Evolutionary conservation across 2,113 vertebrate genomes (phyloP).

Genomic region (Nycticryphes semicollaris): DNA sequence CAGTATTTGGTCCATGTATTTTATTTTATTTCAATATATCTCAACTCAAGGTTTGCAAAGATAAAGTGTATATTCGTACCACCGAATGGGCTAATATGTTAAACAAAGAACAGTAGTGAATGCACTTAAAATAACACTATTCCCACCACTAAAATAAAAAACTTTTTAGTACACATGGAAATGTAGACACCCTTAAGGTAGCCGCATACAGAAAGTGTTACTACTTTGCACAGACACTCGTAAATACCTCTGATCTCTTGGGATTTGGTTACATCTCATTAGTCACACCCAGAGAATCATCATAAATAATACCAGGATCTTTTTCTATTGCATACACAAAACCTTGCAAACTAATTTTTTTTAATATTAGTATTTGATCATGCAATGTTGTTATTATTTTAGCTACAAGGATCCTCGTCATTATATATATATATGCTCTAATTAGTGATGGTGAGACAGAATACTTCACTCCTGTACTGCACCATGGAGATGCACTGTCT

Average conservation of each 20-base stretch:
- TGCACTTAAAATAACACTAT: not conserved
- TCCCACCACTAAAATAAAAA: not conserved
- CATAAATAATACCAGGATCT: not conserved
- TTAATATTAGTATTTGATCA: not conserved
- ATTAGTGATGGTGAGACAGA: not conserved
- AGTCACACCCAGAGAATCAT: not conserved
- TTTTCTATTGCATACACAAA: not conserved
- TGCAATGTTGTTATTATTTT: not conserved
- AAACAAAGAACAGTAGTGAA: not conserved
- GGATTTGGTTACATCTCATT: not conserved
- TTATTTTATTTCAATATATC: not conserved
- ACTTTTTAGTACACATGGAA: not conserved
- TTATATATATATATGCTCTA: not conserved
- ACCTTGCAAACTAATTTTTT: not conserved
- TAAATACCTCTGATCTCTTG: not conserved
- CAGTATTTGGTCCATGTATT: not conserved
- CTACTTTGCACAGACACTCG: not conserved
- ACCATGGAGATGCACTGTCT: not conserved
- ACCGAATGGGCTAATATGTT: not conserved
- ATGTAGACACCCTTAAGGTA: not conserved
- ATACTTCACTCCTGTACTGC: not conserved
- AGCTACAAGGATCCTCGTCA: not conserved
- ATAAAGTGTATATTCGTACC: not conserved
- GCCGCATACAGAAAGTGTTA: not conserved
- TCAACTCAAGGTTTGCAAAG: not conserved